Conservation (phyloP, 2,888 invertebrate genomes). For the Opisthograptis luteolata region DNA sequence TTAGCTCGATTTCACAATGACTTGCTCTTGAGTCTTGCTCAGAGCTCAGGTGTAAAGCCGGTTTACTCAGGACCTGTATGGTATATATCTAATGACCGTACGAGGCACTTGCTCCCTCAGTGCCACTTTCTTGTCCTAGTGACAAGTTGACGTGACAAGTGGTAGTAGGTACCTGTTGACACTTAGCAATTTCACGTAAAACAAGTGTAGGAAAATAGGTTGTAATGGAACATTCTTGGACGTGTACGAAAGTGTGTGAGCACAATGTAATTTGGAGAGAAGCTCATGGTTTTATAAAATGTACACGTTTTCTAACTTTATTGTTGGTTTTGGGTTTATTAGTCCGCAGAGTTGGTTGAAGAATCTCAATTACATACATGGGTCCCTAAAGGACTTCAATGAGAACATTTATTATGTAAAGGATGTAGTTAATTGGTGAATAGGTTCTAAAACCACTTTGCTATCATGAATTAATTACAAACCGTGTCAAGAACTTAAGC, state of each 20-base stretch:
- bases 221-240: background rate
- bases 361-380: too few relatives aligned
- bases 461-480: background rate
- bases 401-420: too few relatives aligned
- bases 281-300: background rate
- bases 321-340: too few relatives aligned
- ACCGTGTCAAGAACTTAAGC: slow-evolving; percentile 15
- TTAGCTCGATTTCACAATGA: slow-evolving; percentile 77
- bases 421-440: too few relatives aligned
- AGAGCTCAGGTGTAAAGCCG: slow-evolving; percentile 46
- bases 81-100: slow-evolving; percentile 66
- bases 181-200: slow-evolving; percentile 18
- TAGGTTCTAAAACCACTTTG: background rate
- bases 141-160: slow-evolving; percentile 34
- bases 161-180: slow-evolving; percentile 18
- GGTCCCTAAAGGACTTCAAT: too few relatives aligned
- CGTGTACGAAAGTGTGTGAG: background rate
- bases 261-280: background rate
- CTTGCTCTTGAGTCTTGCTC: slow-evolving; percentile 45
- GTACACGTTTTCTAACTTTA: too few relatives aligned
- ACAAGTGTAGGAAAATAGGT: slow-evolving; percentile 1
- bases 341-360: too few relatives aligned
- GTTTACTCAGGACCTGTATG: slow-evolving; percentile 59
- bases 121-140: slow-evolving; percentile 64
- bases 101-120: slow-evolving; percentile 53